Base-by-base conservation (phyloP, 2,888 invertebrate species). In the Malthinus flaveolus region DNA sequence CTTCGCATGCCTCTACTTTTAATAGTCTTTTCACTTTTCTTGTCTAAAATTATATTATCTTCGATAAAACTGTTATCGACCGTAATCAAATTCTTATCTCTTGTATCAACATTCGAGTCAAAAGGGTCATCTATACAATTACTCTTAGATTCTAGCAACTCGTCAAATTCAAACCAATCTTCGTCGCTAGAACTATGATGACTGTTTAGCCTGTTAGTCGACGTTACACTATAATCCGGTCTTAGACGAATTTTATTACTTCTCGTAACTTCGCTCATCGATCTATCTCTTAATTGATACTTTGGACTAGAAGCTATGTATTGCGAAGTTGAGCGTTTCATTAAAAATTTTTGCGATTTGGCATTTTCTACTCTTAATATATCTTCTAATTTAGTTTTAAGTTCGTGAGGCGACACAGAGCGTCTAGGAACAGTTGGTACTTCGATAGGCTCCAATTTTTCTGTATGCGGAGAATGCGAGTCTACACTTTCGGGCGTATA, bases 401-500 rank as follows among this genome's bases (percentile, higher is more conserved):
- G 76, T 66, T 86, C 85, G 2, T 83, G 80, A 0, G 89, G 87
- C 0, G 87, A 85, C 0, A 89, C 86, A 45, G 75, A 71, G 50
- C 73, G 69, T 56, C 68, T 67, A 9, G 15, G 11, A 23, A 5
- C 34, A 3, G 13, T 49, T 49, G 47, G 59, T 46, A 32, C 68
- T 34, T 66, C 75, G 1, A 75, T 45, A 47, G 79, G 64, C 49
- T 80, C 78, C 37, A 71, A 68, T 4, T 79, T 71, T 62, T 81
- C 85, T 0, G 83, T 81, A 60, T 82, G 82, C 0, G 91, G 90
- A 42, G 89, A 88, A 68, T 86, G 89, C 13, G 90, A 90, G 70
- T 91, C 91, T 63, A 86, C 82, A 75, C 90, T 90, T 71, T 91
- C 91, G n/a, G 91, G 91, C 0, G 91, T 91, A 69, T 91, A 91